Evolutionary conservation across 37 sponge, comb jelly and placozoan genomes (phyloP), one percentile per base, ranked within the genome.

Genomic region (Halisarca cf. caerulea): DNA sequence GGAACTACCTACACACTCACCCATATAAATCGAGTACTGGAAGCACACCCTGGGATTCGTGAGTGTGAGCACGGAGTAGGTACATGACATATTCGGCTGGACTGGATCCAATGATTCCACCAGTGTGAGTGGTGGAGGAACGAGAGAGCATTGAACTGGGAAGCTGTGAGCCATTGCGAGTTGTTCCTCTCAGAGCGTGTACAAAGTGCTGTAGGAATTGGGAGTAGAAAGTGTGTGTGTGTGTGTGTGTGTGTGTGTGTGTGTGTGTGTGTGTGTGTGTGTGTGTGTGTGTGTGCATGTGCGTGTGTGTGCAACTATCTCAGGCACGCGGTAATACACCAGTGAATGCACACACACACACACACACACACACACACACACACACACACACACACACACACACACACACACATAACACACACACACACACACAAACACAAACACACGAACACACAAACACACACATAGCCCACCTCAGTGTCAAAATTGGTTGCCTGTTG

Each of bases 11-110:
- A 47, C 11, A 35, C 43, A 86, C 91, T 68, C 33, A 93, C 94
- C 94, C 90, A 60, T 88, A 87, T 9, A 89, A 78, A 78, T 93
- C 94, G 15, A 90, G 41, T 0, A 93, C 88, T 38, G 94, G 94
- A 14, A 93, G 62, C 35, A 80, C 79, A 21, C 79, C 79, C 14
- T 78, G 17, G 37, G 81, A 80, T 60, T 88, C 94, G 0, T 62
- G 32, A 14, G 82, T 41, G 25, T 81, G 79, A 14, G 79, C 36
- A 28, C 88, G 33, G 57, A 93, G 59, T 20, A 93, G 88, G 57
- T 80, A 93, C 2, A 74, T 68, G 60, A 90, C 68, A 80, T 93
- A 93, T 44, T 93, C 94, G 18, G 83, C 86, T 43, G 94, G 91
- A 47, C 87, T 90, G 72, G 94, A 89, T 0, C 94, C 94, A 18